Conservation (phyloP, 2,113 vertebrate species). For the Chionodraco myersi region DNA sequence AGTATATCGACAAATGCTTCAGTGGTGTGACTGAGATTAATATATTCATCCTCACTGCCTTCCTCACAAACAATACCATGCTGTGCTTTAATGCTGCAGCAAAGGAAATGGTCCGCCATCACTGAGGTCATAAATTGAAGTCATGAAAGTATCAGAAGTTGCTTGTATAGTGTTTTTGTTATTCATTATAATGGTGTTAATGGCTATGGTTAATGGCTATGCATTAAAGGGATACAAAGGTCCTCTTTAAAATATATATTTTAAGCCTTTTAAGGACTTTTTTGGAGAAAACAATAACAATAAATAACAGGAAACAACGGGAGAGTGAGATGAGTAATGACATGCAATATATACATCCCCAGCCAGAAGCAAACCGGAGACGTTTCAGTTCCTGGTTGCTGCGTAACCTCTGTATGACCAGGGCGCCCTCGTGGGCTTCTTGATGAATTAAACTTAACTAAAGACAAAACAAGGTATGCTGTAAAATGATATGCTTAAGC, state of each 20-base stretch:
- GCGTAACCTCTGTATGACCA: background rate
- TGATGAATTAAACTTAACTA: background rate
- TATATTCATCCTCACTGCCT: background rate
- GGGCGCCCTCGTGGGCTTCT: background rate
- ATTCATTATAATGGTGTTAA: background rate
- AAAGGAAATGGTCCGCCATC: constrained; percentile 44
- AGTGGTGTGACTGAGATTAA: constrained; percentile 20
- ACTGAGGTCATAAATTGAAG: constrained; percentile 45
- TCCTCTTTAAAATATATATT: background rate
- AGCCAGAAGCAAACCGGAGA: background rate
- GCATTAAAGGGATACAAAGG: background rate
- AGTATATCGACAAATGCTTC: background rate
- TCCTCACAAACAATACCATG: constrained; percentile 34
- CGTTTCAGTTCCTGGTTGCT: background rate
- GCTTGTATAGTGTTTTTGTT: background rate
- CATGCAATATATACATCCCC: background rate
- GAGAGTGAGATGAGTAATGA: background rate
- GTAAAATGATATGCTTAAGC: background rate
- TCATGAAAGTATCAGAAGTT: constrained; percentile 27
- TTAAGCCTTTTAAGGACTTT: background rate
- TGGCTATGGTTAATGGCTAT: background rate
- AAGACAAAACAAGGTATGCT: background rate
- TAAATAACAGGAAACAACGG: background rate
- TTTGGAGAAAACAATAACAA: background rate
- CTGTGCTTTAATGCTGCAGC: constrained; percentile 25